These are phyloP conservation scores for Alexandromys fortis DNA, from an alignment of 2,113 vertebrate species.

Conservation along the genomic window DNA sequence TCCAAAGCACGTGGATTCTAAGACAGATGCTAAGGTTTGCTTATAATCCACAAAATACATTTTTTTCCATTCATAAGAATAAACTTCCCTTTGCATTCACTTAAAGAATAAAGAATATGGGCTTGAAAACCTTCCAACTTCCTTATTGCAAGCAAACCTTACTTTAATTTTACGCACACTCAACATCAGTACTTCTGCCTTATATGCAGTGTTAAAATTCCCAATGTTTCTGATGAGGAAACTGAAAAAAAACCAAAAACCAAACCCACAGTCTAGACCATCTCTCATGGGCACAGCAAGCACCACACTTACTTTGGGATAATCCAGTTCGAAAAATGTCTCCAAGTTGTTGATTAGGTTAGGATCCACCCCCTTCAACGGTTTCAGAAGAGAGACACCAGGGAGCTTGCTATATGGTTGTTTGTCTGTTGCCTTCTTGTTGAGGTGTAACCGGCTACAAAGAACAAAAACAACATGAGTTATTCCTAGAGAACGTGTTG, in stretches of 20 bases:
- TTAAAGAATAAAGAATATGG: not conserved
- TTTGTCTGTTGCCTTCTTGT: slow-evolving; percentile 94
- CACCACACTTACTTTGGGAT: slow-evolving; percentile 90
- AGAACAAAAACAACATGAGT: slow-evolving; percentile 1
- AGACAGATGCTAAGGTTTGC: not conserved
- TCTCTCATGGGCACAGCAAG: not conserved
- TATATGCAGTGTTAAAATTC: not conserved
- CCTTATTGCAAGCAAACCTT: slow-evolving; percentile 7
- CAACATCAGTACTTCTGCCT: not conserved
- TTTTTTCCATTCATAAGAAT: slow-evolving; percentile 11
- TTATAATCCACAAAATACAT: slow-evolving; percentile 1
- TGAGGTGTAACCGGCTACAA: slow-evolving; percentile 93
- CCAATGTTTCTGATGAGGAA: not conserved
- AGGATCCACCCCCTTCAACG: slow-evolving; percentile 95
- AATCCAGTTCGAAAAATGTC: slow-evolving; percentile 98
- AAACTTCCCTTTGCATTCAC: slow-evolving; percentile 43
- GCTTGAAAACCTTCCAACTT: slow-evolving; percentile 5
- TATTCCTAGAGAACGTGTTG: not conserved
- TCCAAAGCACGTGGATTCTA: not conserved
- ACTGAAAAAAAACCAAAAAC: not conserved
- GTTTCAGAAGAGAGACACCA: slow-evolving; percentile 97
- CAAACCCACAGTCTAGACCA: not conserved
- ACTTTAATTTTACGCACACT: not conserved
- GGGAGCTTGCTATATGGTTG: slow-evolving; percentile 93
- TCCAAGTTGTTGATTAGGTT: slow-evolving; percentile 98